phyloP scores from a whole-genome alignment of 2,113 vertebrate species.

The Manacus vitellinus region DNA sequence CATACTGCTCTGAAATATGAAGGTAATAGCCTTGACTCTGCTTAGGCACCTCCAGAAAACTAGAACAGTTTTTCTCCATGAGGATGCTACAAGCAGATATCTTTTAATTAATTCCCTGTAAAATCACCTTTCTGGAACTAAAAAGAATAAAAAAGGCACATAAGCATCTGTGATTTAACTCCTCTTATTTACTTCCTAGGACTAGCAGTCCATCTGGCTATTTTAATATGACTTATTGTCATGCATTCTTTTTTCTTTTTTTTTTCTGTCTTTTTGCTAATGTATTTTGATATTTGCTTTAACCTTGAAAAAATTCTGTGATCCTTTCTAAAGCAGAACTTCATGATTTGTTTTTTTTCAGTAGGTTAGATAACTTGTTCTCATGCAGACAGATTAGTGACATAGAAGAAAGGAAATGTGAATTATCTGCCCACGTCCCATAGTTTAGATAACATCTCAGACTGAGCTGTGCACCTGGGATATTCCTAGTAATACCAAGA shows the following conservation, averaged over 20 bases:
- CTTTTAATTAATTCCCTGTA: neutral
- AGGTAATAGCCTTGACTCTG: neutral
- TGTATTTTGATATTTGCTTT: neutral
- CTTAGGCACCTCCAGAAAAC: neutral
- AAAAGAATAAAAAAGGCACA: neutral
- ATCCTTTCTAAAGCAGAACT: neutral
- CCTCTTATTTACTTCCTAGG: neutral
- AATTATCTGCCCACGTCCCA: neutral
- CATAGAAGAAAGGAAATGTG: neutral
- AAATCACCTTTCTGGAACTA: neutral
- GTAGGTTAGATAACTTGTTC: neutral
- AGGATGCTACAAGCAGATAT: neutral
- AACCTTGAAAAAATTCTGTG: neutral
- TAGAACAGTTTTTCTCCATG: neutral
- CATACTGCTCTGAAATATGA: neutral
- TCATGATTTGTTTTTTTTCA: neutral
- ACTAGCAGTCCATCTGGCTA: neutral
- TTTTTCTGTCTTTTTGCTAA: neutral
- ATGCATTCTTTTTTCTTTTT: neutral
- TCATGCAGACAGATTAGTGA: neutral
- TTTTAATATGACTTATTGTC: neutral
- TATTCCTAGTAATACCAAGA: neutral
- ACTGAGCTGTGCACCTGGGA: neutral
- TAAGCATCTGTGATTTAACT: neutral
- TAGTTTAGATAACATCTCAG: constrained; percentile 10